Evolutionary conservation across 2,888 invertebrate species (phyloP).

Genomic region (Perizoma flavofasciatum): DNA sequence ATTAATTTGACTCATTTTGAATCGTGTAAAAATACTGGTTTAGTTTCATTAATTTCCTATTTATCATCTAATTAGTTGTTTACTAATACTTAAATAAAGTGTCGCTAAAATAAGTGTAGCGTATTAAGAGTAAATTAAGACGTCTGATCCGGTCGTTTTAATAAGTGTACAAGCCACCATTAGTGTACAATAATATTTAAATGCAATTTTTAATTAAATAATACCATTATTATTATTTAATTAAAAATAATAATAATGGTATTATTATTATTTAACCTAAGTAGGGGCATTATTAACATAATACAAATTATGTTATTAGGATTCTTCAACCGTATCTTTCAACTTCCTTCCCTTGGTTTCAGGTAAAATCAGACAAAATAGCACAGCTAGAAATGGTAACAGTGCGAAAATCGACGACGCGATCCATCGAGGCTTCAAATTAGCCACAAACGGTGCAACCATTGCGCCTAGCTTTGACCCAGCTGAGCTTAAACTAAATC

Average conservation of each 20-base stretch:
- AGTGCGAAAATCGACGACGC: constrained; percentile 55
- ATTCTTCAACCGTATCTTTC: constrained; percentile 52
- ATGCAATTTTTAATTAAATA: constrained; percentile 3
- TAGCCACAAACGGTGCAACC: constrained; percentile 59
- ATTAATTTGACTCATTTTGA: background rate
- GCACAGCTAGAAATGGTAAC: constrained; percentile 51
- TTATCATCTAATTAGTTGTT: too few species aligned
- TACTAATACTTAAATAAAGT: too few species aligned
- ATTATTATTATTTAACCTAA: too few species aligned
- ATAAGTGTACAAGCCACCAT: too few species aligned
- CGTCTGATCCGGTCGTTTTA: too few species aligned
- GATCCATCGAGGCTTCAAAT: constrained; percentile 53
- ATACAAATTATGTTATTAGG: constrained; percentile 11
- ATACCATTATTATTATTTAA: too few species aligned
- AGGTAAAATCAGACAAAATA: constrained; percentile 53
- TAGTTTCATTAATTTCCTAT: too few species aligned
- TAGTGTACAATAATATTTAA: background rate
- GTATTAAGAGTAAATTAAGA: too few species aligned
- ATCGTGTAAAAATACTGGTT: constrained; percentile 2
- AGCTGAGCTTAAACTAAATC: constrained; percentile 50
- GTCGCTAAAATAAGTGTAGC: too few species aligned
- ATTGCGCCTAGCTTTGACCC: constrained; percentile 59
- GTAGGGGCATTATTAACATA: too few species aligned
- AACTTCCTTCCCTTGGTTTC: constrained; percentile 62
- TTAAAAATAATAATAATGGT: too few species aligned